phyloP scores from a whole-genome alignment of 2,888 invertebrate species.

The Seira ritae region DNA sequence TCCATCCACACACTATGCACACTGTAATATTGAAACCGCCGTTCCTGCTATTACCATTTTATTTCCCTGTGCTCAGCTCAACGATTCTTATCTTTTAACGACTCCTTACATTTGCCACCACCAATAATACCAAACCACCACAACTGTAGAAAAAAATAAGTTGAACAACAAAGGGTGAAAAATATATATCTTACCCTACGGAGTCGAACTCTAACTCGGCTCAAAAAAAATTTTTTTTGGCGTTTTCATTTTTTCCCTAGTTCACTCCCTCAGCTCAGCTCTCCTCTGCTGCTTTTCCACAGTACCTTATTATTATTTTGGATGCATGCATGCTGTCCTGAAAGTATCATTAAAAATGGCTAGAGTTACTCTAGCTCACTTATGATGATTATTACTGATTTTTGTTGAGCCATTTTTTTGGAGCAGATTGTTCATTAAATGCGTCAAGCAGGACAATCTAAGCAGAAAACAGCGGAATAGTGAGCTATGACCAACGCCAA shows the following conservation, averaged over 20 bases:
- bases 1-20: neutral
- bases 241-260: neutral
- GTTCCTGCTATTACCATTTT: neutral
- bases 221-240: neutral
- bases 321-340: no score
- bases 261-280: neutral
- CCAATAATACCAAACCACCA: no score
- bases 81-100: constrained; percentile 2
- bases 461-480: neutral
- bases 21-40: constrained; percentile 15
- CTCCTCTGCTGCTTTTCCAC: neutral
- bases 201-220: neutral
- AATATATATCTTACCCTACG: neutral
- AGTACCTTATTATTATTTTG: no score
- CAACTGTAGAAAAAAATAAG: no score
- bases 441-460: neutral
- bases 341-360: neutral
- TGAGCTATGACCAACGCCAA: neutral
- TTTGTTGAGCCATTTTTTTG: neutral
- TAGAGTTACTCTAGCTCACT: neutral
- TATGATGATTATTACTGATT: no score
- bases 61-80: neutral
- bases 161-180: no score
- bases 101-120: neutral
- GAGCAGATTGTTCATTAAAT: constrained; percentile 12